Base-by-base conservation (phyloP, 2,113 vertebrate species). In the Peromyscus leucopus region DNA sequence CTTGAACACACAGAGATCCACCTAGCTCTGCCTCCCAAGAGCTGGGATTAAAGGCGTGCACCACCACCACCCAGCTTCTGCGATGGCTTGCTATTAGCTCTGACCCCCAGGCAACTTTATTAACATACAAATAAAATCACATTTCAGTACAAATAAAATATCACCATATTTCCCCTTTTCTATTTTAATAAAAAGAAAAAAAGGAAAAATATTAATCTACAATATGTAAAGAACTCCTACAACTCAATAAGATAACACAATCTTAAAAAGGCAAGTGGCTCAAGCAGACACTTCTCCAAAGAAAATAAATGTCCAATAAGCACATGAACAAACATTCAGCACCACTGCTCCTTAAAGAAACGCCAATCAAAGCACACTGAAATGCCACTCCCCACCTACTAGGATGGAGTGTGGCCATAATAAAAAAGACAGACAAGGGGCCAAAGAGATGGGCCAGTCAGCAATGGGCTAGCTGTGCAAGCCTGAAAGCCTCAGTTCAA, bases 201-300 rank as follows among this genome's bases (percentile, higher is more conserved):
- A 42, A 42, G 42, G 42, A 42, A 42, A 48, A 48, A 48, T 33
- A n/a, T 57, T 4, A 71, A 71, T 28, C 36, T 17, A 88, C 55
- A 65, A 90, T 39, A 79, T 7, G 19, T 85, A n/a, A 96, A 91
- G 26, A 91, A 63, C 13, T n/a, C 33, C 28, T 88, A n/a, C 21
- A 91, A 72, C 59, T 21, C 46, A 80, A 28, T 74, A 65, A 95
- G n/a, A 48, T 28, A 93, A 8, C 15, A 10, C 83, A 83, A 83
- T 78, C 59, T 67, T 33, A 61, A 71, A 94, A 71, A 61, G 42
- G 8, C 22, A 93, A 96, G 65, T 67, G 10, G 61, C 71, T 95
- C 1, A 5, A 82, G 48, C 24, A 88, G 75, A 89, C 63, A 80
- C 39, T 90, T 74, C 57, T 93, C 65, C 16, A 51, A 69, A 89